Evolutionary conservation across 2,888 invertebrate genomes (phyloP).

Genomic region (Pantelozetes paolii): DNA sequence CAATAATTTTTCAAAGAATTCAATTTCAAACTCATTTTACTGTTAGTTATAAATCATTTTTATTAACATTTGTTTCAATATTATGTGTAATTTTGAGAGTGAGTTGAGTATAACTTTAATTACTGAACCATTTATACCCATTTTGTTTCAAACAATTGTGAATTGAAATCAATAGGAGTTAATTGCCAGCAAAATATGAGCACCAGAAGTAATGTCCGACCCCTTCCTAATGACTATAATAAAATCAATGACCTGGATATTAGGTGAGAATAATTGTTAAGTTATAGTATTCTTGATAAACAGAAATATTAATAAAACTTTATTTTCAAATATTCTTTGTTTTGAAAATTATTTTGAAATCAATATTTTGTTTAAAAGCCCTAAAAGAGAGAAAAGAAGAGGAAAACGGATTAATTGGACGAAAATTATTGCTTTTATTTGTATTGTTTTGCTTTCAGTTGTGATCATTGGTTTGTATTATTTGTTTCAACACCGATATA

Average conservation of each 20-base stretch:
- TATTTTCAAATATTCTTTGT: too few species aligned
- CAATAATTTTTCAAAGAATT: background rate
- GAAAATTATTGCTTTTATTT: background rate
- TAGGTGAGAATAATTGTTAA: conserved; percentile 15
- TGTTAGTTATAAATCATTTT: too few species aligned
- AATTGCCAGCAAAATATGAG: conserved; percentile 22
- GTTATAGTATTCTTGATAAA: too few species aligned
- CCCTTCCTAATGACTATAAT: conserved; percentile 7
- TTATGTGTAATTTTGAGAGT: too few species aligned
- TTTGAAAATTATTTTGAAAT: too few species aligned
- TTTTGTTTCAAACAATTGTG: background rate
- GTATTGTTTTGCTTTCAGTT: background rate
- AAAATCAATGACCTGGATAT: conserved; percentile 16
- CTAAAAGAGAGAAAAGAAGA: conserved; percentile 1
- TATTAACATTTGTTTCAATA: too few species aligned
- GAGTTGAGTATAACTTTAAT: too few species aligned
- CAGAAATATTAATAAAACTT: background rate
- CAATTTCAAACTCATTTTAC: background rate
- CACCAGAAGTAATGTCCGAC: background rate
- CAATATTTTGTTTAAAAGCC: background rate
- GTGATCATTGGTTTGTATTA: background rate
- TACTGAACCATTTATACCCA: too few species aligned
- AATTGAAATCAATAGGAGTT: background rate
- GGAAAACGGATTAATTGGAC: background rate
- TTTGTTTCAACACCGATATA: background rate